These are phyloP conservation scores for Halocaridina rubra DNA, from an alignment of 2,888 invertebrate species.

Conservation along the genomic window DNA sequence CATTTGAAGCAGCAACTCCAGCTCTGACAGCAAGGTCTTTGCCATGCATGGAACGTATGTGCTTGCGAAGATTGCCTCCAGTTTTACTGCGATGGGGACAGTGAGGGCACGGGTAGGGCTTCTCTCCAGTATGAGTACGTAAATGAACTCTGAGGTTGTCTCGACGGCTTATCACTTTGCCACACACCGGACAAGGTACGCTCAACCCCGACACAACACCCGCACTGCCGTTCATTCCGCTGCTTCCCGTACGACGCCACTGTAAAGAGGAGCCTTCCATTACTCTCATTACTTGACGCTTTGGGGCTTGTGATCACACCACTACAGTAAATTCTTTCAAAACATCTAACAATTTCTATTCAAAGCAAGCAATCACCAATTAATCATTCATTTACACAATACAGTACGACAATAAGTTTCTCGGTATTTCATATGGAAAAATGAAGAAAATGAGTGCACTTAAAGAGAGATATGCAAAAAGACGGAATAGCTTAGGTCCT, in stretches of 20 bases:
- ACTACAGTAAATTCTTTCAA: too few relatives aligned
- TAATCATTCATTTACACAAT: too few relatives aligned
- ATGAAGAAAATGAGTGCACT: too few relatives aligned
- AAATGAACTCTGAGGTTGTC: constrained; percentile 49
- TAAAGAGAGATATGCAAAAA: too few relatives aligned
- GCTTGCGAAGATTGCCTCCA: constrained; percentile 48
- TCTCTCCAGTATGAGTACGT: constrained; percentile 48
- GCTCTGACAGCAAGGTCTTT: constrained; percentile 16
- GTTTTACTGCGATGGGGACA: constrained; percentile 52
- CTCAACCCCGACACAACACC: constrained; percentile 34
- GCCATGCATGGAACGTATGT: constrained; percentile 47
- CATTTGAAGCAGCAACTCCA: constrained; percentile 2
- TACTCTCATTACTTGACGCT: constrained; percentile 23
- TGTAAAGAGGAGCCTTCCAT: constrained; percentile 60
- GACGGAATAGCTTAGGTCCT: too few relatives aligned
- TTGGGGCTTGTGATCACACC: neutral
- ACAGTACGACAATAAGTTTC: too few relatives aligned
- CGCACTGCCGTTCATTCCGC: constrained; percentile 33
- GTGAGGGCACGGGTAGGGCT: constrained; percentile 50
- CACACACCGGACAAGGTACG: constrained; percentile 54
- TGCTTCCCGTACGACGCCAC: constrained; percentile 49
- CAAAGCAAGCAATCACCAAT: too few relatives aligned
- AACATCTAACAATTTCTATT: too few relatives aligned
- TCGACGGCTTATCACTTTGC: constrained; percentile 45
- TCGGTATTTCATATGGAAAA: too few relatives aligned